Evolutionary conservation across 30 jellyfish, hydroid and myxozoan genomes (phyloP), one percentile per base, ranked within the genome.

Genomic region (Aurelia sp.): DNA sequence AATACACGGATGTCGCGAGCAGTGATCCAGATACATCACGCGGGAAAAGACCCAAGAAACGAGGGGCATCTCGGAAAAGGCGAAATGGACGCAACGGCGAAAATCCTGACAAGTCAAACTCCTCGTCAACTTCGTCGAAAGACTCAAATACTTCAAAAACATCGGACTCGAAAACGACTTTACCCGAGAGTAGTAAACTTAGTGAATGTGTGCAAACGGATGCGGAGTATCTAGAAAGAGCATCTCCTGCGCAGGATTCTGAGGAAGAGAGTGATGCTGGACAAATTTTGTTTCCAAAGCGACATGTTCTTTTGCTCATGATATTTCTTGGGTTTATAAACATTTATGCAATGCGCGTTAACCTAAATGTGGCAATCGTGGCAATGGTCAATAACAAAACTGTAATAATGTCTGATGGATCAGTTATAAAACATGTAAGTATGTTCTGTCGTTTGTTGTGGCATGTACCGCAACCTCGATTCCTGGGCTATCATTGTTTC

Each of bases 321-420:
- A 89, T 88, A 4, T 89, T 89, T 58, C 79, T 89, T 11, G 97
- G 97, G 9, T 89, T 89, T 71, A 83, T 89, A 21, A 89, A 89
- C 35, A 89, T 89, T 13, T 89, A 89, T 58, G 92, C 97, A 16
- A 78, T 89, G 97, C 63, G 97, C 11, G 97, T 89, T 37, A 89
- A 81, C 41, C 62, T 89, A 20, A 89, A 89, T 81, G 97, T 89
- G 4, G 97, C 97, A 33, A 89, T 89, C 64, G 97, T 89, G 13
- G 97, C 97, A 11, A 89, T 89, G 97, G 97, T 89, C 58, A 89
- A 89, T 62, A 89, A 89, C 65, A 89, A 89, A 57, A 89, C 97
- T n/a, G 88, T 89, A 65, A 81, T 89, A 20, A 23, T 81, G 85
- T 78, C 76, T 9, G 72, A 72, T 17, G 97, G 97, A 13, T 74